Evolutionary conservation across 2,888 invertebrate species (phyloP).

Genomic region (Agonopterix subpropinquella): DNA sequence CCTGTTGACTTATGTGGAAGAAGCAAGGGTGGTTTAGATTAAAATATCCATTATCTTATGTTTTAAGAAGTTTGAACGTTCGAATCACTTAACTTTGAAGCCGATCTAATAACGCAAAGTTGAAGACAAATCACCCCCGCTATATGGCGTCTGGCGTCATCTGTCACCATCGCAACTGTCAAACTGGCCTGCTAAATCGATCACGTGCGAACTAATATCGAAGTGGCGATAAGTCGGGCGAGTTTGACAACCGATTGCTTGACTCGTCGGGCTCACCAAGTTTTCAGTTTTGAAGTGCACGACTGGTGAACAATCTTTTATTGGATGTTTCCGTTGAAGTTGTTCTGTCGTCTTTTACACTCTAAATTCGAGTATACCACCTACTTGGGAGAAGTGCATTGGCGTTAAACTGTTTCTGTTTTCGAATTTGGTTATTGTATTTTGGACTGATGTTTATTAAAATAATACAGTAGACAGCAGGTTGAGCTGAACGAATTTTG

Average conservation of each 20-base stretch:
- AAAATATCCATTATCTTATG: no score
- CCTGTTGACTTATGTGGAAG: no score
- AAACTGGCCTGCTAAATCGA: slow-evolving; percentile 67
- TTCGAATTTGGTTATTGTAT: background rate
- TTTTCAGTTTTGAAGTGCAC: slow-evolving; percentile 60
- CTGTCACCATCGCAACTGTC: slow-evolving; percentile 71
- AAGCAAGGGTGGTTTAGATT: no score
- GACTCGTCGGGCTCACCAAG: slow-evolving; percentile 32
- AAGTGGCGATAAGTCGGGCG: slow-evolving; percentile 13
- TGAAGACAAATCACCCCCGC: slow-evolving; percentile 64
- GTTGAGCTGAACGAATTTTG: no score
- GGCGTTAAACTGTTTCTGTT: slow-evolving; percentile 34
- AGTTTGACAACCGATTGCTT: slow-evolving; percentile 18
- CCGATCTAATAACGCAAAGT: slow-evolving; percentile 31
- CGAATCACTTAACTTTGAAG: slow-evolving; percentile 4
- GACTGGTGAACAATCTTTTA: slow-evolving; percentile 41
- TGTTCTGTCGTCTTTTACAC: slow-evolving; percentile 46
- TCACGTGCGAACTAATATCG: slow-evolving; percentile 71
- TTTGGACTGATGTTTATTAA: no score
- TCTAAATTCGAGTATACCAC: slow-evolving; percentile 5
- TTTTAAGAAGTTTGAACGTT: background rate
- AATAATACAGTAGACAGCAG: no score
- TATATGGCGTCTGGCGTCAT: slow-evolving; percentile 64
- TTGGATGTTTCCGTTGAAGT: slow-evolving; percentile 62
- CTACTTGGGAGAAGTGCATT: slow-evolving; percentile 29